A percentile compares a stretch with the other conserved stretches of the same genome.
Conservation (phyloP, 2,113 vertebrate species). For the Cercocebus atys region DNA sequence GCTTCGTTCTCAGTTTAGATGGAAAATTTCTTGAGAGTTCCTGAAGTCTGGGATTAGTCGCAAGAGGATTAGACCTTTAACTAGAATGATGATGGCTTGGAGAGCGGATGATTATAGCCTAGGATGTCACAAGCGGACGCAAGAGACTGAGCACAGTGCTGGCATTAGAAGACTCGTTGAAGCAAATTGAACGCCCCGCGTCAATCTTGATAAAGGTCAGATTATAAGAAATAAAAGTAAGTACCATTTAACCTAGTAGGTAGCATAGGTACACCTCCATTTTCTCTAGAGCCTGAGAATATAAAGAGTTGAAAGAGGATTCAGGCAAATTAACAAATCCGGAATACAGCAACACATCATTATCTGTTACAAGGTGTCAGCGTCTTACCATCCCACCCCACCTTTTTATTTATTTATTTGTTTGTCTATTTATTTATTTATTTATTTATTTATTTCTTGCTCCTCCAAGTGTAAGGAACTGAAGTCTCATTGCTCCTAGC, state of each 20-base stretch:
- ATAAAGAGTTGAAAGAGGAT: conserved; percentile 61
- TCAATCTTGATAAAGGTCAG: conserved; percentile 71
- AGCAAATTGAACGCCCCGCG: not conserved
- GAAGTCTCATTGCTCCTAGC: not conserved
- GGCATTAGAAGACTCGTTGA: conserved; percentile 43
- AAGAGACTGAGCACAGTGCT: not conserved
- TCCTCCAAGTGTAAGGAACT: not conserved
- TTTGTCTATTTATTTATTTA: no score
- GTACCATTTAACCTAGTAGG: conserved; percentile 58
- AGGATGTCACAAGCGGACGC: not conserved
- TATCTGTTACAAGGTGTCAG: conserved; percentile 35
- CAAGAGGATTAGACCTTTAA: conserved; percentile 39
- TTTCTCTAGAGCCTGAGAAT: conserved; percentile 48
- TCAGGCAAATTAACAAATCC: conserved; percentile 58
- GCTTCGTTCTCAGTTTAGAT: not conserved
- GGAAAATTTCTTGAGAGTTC: conserved; percentile 25
- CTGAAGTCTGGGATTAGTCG: conserved; percentile 44
- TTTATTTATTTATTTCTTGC: no score
- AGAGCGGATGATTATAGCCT: conserved; percentile 23
- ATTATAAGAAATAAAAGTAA: conserved; percentile 62
- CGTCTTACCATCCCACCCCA: not conserved
- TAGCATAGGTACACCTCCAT: conserved; percentile 35
- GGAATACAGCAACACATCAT: conserved; percentile 36
- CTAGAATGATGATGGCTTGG: not conserved
- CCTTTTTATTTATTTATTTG: not conserved